Base-by-base conservation (phyloP, 2,797 vertebrate species). In the Danio albolineatus region DNA sequence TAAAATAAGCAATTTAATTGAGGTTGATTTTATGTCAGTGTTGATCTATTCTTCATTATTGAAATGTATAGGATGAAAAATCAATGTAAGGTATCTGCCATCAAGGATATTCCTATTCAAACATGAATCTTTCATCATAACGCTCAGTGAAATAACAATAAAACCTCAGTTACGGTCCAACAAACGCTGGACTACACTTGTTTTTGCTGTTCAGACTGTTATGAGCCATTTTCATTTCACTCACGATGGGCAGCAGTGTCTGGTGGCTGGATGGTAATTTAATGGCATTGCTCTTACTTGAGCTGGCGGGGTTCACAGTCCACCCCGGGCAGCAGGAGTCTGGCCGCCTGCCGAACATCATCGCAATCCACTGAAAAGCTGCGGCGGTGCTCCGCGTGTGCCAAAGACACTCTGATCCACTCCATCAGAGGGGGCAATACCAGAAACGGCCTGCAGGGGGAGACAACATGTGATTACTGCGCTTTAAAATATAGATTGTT, bases 301-400 rank as follows among this genome's bases (percentile, higher is more conserved):
- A 99, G 91, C 92, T 98, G 97, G 54, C 98, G 96, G 21, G 98
- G 97, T 89, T 99, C 98, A 76, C 97, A 98, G 93, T 99, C 98
- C 85, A 98, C 96, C 60, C 97, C 97, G 0, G 97, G 97, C 87
- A 99, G 94, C 73, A 99, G 90, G 81, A 99, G 95, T 79, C 98
- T 89, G 65, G 97, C 97, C 0, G 97, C 95, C 92, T 99, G 98
- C 87, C 97, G 96, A n/a, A 99, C 96, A 86, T 99, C 98, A 86
- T 98, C 97, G 66, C 97, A 99, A 92, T 99, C 98, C 93, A 98
- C 96, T 4, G 96, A 97, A 92, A 96, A 95, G 86, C 97, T 98
- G 90, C 97, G 95, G 28, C 97, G 95, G 93, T 99, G 96, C 76
- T 96, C 97, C 0, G 96, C 95, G 76, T 98, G 97, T 76, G 96